Evolutionary conservation across 2,113 vertebrate genomes (phyloP).

Genomic region (Mixornis gularis): DNA sequence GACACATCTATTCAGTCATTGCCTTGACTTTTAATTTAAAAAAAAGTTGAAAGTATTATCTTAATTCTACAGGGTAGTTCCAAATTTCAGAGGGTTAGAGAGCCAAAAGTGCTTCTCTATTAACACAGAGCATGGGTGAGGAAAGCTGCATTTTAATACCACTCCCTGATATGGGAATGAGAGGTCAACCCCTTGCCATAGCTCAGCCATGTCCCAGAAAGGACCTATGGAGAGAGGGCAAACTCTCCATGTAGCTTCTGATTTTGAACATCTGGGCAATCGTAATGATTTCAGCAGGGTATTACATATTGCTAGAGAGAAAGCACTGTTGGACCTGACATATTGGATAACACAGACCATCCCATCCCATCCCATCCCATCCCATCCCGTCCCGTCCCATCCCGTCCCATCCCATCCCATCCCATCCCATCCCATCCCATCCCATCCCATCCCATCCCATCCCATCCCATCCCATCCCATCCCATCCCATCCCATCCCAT

Average conservation of each 20-base stretch:
- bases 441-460: background rate
- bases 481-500: background rate
- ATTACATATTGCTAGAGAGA: background rate
- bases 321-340: fast-evolving
- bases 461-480: background rate
- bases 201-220: background rate
- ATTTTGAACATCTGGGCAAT: background rate
- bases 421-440: too few relatives aligned
- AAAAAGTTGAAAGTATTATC: background rate
- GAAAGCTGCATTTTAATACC: background rate
- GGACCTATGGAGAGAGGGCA: background rate
- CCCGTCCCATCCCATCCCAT: background rate
- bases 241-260: background rate
- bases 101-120: background rate
- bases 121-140: background rate
- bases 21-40: background rate
- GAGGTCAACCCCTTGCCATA: background rate
- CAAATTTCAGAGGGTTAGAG: conserved; percentile 71
- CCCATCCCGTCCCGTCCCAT: background rate
- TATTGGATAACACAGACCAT: background rate
- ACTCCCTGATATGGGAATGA: background rate
- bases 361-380: background rate
- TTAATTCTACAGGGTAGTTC: background rate
- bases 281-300: background rate
- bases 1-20: background rate